Conservation (phyloP, 1,140 invertebrate species). For the Eurosta solidaginis region DNA sequence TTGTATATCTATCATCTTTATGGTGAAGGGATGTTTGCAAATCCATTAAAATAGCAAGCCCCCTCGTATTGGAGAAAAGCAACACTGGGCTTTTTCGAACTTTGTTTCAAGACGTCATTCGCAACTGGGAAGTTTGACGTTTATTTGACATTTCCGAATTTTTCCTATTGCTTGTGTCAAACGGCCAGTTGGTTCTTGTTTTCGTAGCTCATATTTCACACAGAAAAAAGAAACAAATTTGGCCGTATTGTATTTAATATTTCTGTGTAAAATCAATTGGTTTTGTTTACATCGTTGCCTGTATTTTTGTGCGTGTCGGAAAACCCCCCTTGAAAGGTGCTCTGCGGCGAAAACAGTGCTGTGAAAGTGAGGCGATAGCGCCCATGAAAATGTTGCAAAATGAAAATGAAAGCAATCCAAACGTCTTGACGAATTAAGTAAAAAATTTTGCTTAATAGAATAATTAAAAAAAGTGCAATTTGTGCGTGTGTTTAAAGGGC, state of each 20-base stretch:
- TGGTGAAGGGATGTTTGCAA: too few relatives aligned
- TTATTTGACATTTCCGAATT: not conserved
- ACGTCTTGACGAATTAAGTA: not conserved
- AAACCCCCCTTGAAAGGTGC: too few relatives aligned
- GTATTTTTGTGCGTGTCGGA: too few relatives aligned
- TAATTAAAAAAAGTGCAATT: not conserved
- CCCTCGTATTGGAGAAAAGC: too few relatives aligned
- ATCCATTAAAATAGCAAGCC: too few relatives aligned
- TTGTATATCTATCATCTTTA: too few relatives aligned
- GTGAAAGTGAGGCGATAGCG: not conserved
- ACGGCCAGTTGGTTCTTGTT: conserved; percentile 16
- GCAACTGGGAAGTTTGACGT: not conserved
- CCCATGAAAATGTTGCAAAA: conserved; percentile 17
- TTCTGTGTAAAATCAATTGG: not conserved
- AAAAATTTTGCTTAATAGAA: conserved; percentile 1
- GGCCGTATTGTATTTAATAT: not conserved
- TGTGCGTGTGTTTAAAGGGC: not conserved
- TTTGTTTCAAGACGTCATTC: too few relatives aligned
- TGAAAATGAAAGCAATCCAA: not conserved
- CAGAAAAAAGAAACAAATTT: not conserved
- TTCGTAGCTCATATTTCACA: conserved; percentile 1
- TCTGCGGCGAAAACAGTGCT: not conserved
- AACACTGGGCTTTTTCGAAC: too few relatives aligned
- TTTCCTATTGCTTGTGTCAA: not conserved
- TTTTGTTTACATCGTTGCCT: not conserved